A percentile compares a stretch with the other conserved stretches of the same genome.
These are phyloP conservation scores for Sphaeramia orbicularis DNA, from an alignment of 2,797 vertebrate genomes.

Conservation along the genomic window DNA sequence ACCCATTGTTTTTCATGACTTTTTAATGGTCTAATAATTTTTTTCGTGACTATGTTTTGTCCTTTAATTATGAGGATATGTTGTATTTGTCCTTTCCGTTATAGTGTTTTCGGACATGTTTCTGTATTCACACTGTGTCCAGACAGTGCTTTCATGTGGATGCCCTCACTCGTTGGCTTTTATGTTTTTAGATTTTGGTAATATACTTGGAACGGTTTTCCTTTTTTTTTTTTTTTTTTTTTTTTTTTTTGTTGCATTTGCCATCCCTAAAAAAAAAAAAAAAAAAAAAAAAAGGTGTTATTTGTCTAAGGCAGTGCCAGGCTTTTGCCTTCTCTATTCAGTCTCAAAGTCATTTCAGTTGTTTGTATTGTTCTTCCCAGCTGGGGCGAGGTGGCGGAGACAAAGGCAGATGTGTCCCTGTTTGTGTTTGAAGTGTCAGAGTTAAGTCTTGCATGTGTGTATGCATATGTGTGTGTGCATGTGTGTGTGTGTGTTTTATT, in stretches of 20 bases:
- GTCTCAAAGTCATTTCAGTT: slow-evolving; percentile 67
- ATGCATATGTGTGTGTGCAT: slow-evolving; percentile 38
- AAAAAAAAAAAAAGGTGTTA: slow-evolving; percentile 28
- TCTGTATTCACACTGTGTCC: not conserved
- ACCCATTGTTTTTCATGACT: too few species aligned
- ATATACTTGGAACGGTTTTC: too few species aligned
- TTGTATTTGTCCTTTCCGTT: not conserved
- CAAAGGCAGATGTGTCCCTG: slow-evolving; percentile 79
- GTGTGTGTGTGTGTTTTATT: slow-evolving; percentile 56
- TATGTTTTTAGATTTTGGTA: slow-evolving; percentile 9
- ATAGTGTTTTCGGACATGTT: not conserved
- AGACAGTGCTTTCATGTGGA: not conserved
- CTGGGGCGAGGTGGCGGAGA: slow-evolving; percentile 67
- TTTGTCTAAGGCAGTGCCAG: slow-evolving; percentile 46
- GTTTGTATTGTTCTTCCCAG: slow-evolving; percentile 70
- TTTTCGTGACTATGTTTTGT: too few species aligned
- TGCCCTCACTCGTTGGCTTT: slow-evolving; percentile 3
- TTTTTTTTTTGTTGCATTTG: slow-evolving; percentile 15
- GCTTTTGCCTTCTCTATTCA: slow-evolving; percentile 55
- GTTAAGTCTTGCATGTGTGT: slow-evolving; percentile 63
- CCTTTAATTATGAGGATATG: too few species aligned
- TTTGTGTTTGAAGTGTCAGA: slow-evolving; percentile 77
- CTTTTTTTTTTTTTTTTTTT: too few species aligned
- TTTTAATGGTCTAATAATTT: too few species aligned
- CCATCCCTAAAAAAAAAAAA: slow-evolving; percentile 18